Conservation (phyloP, 1,140 invertebrate species). For the Chionoecetes opilio region DNA sequence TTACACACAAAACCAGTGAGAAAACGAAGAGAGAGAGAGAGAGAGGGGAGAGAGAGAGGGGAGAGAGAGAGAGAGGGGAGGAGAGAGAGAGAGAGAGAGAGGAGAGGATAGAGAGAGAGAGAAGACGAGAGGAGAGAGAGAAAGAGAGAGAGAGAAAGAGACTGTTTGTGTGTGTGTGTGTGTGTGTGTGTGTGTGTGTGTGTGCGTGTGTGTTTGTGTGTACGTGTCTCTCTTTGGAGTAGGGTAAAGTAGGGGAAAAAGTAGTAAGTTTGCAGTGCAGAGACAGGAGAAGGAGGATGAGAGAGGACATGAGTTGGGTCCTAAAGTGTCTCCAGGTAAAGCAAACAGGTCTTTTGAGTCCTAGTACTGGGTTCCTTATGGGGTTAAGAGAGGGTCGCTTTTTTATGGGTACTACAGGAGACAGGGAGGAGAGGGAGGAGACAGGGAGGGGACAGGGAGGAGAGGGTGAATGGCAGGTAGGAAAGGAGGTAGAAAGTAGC, state of each 20-base stretch:
- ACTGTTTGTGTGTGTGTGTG: too few relatives aligned
- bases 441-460: not conserved
- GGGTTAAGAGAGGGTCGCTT: too few relatives aligned
- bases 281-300: not conserved
- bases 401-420: not conserved
- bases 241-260: not conserved
- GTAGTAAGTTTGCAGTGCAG: too few relatives aligned
- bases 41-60: not conserved
- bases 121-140: not conserved
- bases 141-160: not conserved
- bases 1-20: too few relatives aligned
- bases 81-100: not conserved
- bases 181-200: too few relatives aligned
- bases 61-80: not conserved
- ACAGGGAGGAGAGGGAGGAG: not conserved
- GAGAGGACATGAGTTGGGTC: not conserved
- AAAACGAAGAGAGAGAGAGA: not conserved
- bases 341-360: too few relatives aligned
- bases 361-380: too few relatives aligned
- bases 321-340: too few relatives aligned
- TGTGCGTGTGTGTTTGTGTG: too few relatives aligned
- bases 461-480: not conserved
- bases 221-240: too few relatives aligned
- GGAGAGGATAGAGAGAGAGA: not conserved
- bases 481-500: not conserved